Conservation (phyloP, 2,113 vertebrate species). For the Cyphomyrus discorhynchus region DNA sequence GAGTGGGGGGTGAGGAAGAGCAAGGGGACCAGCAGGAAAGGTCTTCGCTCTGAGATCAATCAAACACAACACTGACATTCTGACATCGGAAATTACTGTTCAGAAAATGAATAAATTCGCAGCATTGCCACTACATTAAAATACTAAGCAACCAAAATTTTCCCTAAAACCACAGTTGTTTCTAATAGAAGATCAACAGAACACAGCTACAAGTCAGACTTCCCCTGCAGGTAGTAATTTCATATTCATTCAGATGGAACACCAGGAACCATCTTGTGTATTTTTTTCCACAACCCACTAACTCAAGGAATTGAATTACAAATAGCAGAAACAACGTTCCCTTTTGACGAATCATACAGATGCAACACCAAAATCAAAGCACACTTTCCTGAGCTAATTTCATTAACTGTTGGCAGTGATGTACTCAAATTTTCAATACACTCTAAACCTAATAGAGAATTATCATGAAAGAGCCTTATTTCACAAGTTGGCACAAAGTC, state of each 20-base stretch:
- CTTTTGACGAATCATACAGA: constrained; percentile 42
- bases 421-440: constrained; percentile 65
- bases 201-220: neutral
- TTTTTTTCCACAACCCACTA: neutral
- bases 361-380: constrained; percentile 58
- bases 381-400: constrained; percentile 63
- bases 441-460: constrained; percentile 59
- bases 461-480: constrained; percentile 39
- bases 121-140: neutral
- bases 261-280: neutral
- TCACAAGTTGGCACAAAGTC: constrained; percentile 56
- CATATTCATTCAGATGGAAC: neutral
- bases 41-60: neutral
- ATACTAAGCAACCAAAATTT: neutral
- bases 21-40: neutral
- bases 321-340: constrained; percentile 29
- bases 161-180: neutral
- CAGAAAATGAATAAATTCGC: neutral
- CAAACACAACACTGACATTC: neutral
- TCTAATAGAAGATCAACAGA: neutral
- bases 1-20: neutral
- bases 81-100: neutral
- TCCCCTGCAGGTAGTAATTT: neutral
- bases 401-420: constrained; percentile 66
- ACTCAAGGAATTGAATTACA: neutral